phyloP scores from a whole-genome alignment of 2,797 vertebrate species.

The Carduelis carduelis region DNA sequence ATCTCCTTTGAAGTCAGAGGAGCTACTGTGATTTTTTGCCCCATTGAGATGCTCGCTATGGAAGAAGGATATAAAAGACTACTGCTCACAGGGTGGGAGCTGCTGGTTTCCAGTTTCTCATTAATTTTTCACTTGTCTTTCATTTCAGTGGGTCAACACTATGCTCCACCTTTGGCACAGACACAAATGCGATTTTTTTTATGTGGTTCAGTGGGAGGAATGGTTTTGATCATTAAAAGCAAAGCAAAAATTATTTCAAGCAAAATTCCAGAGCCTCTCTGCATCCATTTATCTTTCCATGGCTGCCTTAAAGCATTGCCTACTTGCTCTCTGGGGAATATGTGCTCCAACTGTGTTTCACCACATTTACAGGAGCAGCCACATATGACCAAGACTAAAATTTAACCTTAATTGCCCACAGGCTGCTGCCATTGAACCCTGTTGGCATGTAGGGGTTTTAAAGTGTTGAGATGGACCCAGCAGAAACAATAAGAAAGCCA shows the following conservation, averaged over 20 bases:
- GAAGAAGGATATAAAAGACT: slow-evolving; percentile 57
- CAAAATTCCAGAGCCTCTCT: slow-evolving; percentile 49
- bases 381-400: slow-evolving; percentile 48
- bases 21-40: slow-evolving; percentile 49
- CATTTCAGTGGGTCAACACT: slow-evolving; percentile 35
- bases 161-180: slow-evolving; percentile 48
- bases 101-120: slow-evolving; percentile 52
- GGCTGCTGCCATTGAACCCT: background rate
- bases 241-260: slow-evolving; percentile 64
- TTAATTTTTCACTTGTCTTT: slow-evolving; percentile 58
- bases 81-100: slow-evolving; percentile 40
- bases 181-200: slow-evolving; percentile 44
- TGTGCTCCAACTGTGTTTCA: slow-evolving; percentile 51
- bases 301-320: slow-evolving; percentile 54
- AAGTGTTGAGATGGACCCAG: background rate
- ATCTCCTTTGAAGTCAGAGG: slow-evolving; percentile 50
- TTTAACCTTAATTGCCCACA: slow-evolving; percentile 28
- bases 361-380: slow-evolving; percentile 55
- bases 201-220: slow-evolving; percentile 60
- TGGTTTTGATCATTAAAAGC: slow-evolving; percentile 67
- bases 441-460: background rate
- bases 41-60: slow-evolving; percentile 36
- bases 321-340: slow-evolving; percentile 41
- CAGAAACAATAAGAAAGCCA: background rate
- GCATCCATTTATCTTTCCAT: slow-evolving; percentile 51